A percentile compares a stretch with the other conserved stretches of the same genome.
phyloP scores from a whole-genome alignment of 2,888 invertebrate genomes.

The Phania funesta region DNA sequence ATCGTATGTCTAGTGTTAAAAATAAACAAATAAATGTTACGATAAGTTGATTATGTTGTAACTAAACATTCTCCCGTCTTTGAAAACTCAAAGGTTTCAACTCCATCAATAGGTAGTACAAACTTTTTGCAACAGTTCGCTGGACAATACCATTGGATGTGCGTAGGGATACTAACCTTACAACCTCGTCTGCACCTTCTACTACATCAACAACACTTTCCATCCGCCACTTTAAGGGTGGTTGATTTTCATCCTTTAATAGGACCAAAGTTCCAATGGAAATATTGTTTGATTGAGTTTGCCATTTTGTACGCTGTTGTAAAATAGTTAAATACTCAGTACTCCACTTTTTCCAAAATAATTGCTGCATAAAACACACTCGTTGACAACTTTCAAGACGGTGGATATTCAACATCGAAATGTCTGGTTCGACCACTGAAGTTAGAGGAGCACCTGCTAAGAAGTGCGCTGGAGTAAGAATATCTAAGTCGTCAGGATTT shows the following conservation, averaged over 20 bases:
- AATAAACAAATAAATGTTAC: too few relatives aligned
- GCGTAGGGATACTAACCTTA: too few relatives aligned
- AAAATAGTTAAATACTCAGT: conserved; percentile 45
- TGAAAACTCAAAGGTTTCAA: too few relatives aligned
- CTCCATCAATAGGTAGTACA: too few relatives aligned
- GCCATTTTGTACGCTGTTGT: conserved; percentile 61
- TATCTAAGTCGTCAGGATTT: conserved; percentile 61
- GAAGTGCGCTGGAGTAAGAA: conserved; percentile 45
- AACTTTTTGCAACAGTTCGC: too few relatives aligned
- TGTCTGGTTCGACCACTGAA: conserved; percentile 16
- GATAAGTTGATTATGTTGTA: too few relatives aligned
- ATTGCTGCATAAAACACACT: conserved; percentile 62
- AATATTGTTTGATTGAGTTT: neutral
- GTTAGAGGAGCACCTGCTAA: conserved; percentile 32
- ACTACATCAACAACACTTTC: too few relatives aligned
- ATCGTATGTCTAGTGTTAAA: too few relatives aligned
- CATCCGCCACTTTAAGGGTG: conserved; percentile 34
- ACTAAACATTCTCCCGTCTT: too few relatives aligned
- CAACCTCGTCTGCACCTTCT: too few relatives aligned
- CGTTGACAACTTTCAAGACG: conserved; percentile 57
- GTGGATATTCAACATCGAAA: conserved; percentile 18
- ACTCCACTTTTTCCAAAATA: conserved; percentile 62
- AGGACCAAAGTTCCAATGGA: conserved; percentile 36
- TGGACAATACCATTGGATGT: too few relatives aligned
- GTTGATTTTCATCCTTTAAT: conserved; percentile 54